These are phyloP conservation scores for Philopedon plagiatum DNA, from an alignment of 2,888 invertebrate genomes.

Conservation along the genomic window DNA sequence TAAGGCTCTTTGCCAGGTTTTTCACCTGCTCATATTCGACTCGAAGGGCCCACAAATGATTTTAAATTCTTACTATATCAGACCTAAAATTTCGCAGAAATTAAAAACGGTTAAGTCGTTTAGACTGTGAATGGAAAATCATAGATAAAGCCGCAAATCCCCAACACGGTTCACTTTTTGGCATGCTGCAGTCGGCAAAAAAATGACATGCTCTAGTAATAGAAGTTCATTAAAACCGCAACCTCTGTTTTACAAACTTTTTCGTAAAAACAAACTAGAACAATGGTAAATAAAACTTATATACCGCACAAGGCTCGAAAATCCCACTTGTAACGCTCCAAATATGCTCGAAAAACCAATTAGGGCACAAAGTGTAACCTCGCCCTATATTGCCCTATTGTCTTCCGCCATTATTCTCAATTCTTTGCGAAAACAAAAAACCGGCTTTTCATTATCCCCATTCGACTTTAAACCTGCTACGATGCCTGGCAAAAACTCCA, in stretches of 20 bases:
- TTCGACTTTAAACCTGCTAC: slow-evolving; percentile 27
- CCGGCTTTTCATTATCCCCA: slow-evolving; percentile 45
- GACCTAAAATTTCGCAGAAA: too few relatives aligned
- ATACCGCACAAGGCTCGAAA: slow-evolving; percentile 4
- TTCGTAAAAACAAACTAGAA: neutral
- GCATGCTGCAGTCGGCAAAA: too few relatives aligned
- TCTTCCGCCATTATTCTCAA: slow-evolving; percentile 32
- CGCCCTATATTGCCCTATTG: slow-evolving; percentile 38
- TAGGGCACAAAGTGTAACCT: slow-evolving; percentile 18
- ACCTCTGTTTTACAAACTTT: neutral
- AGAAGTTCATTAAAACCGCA: neutral
- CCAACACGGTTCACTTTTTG: too few relatives aligned
- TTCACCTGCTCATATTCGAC: too few relatives aligned
- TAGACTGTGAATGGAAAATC: too few relatives aligned
- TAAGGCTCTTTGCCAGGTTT: too few relatives aligned
- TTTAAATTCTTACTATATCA: too few relatives aligned
- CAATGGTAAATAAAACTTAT: neutral
- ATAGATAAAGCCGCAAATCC: too few relatives aligned
- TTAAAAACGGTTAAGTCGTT: too few relatives aligned
- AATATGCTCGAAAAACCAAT: slow-evolving; percentile 22
- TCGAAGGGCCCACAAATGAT: too few relatives aligned
- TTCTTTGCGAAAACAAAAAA: slow-evolving; percentile 47
- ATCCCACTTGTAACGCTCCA: slow-evolving; percentile 29
- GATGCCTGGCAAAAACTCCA: slow-evolving; percentile 43
- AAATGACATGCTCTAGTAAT: too few relatives aligned